Base-by-base conservation (phyloP, 2,113 vertebrate genomes). In the Albula goreensis region DNA sequence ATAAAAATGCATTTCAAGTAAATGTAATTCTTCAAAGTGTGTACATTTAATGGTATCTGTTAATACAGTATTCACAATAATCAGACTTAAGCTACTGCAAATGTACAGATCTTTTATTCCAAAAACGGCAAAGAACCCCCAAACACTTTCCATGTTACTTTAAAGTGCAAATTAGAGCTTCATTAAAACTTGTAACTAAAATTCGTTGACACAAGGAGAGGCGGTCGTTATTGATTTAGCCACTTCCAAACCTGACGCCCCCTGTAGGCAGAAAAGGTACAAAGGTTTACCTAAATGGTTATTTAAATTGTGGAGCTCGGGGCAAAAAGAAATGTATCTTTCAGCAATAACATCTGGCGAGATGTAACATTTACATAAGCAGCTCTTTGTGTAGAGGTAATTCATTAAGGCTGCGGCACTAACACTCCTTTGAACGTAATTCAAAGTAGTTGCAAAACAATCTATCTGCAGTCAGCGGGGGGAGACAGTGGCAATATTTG, bases 271-370 rank as follows among this genome's bases (percentile, higher is more conserved):
- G 49, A 74, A 84, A 84, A 84, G 63, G 83, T 84, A 50, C 83
- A 77, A 50, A 84, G 63, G 83, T 84, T 74, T 84, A 74, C 49
- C 83, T 84, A 84, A 84, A 77, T 84, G 81, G 17, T 60, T 60
- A 83, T 83, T 83, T 83, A 83, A 60, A 60, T 57, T 57, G 81
- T 12, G 52, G 25, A 60, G 81, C 81, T 60, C 56, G 60, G 17
- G 56, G 52, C 52, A 52, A 50, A n/a, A 83, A 60, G 80, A 57
- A 83, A 63, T 83, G 56, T 60, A 60, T 80, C 78, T 80, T 80
- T 82, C 50, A 82, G 80, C 80, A 52, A 82, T 53, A 82, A 52
- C 80, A 82, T 82, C 80, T 82, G 51, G 56, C n/a, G 70, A 83
- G 41, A 83, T 41, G 56, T 82, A 82, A 82, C 81, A 82, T 60